Evolutionary conservation across 2,113 vertebrate genomes (phyloP), one percentile per base, ranked within the genome.

Genomic region (Cebus imitator): DNA sequence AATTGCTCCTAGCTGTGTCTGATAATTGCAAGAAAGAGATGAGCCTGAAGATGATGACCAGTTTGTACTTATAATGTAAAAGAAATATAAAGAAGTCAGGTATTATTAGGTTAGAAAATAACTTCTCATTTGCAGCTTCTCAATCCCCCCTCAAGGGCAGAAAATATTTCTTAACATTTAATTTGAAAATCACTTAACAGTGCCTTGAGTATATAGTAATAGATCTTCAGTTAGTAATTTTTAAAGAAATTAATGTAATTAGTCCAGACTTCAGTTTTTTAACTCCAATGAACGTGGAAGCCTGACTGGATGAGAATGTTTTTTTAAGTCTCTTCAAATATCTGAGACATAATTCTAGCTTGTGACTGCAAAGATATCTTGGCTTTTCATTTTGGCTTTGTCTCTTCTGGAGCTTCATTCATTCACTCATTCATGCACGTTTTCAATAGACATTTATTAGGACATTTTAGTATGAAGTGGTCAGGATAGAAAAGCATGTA

Each of bases 291-390:
- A 82, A 95, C 52, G 18, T n/a, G 4, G 25, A 61, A 90, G 8
- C n/a, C 70, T 70, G 17, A 9, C 40, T 73, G 32, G 8, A 55
- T 78, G 50, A 83, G n/a, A 87, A 87, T 5, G 17, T 10, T 27
- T 73, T 76, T 91, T 91, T 23, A 91, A 55, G 40, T 52, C 20
- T 97, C 25, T 61, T 87, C 68, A 78, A 70, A 72, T n/a, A 64
- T 27, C 1, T 48, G 32, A 55, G 50, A 55, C 13, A 61, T 70
- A 72, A 91, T 91, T 94, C 64, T 79, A 14, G 23, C 45, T 21
- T 48, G 32, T 48, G 25, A 70, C 2, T 86, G 27, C 21, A 72
- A 32, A 18, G 21, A 50, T 76, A 1, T 57, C 66, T 76, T 79
- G 10, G 8, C 6, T 87, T 87, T 86, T 91, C 12, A 43, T 81